A percentile compares a stretch with the other conserved stretches of the same genome.
Conservation (phyloP, 35 echinoderm and acorn worm species). For the Apostichopus parvimensis region DNA sequence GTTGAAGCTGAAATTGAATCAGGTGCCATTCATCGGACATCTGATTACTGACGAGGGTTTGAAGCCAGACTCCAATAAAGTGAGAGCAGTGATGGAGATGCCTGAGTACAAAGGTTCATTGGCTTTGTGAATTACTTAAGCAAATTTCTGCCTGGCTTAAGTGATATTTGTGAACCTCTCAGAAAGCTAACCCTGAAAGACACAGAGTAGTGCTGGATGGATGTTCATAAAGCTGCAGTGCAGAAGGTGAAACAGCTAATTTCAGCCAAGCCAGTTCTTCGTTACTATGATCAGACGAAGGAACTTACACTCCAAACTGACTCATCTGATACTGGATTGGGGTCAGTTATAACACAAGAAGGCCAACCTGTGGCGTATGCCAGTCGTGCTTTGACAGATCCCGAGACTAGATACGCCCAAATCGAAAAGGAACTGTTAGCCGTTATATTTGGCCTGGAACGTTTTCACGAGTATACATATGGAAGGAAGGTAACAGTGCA, state of each 20-base stretch:
- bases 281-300: conserved; percentile 45
- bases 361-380: conserved; percentile 48
- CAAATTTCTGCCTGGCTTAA: neutral
- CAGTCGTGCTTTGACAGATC: conserved; percentile 48
- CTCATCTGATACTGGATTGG: conserved; percentile 37
- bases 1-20: conserved; percentile 47
- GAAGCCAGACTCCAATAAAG: conserved; percentile 66
- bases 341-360: conserved; percentile 34
- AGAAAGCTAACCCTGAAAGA: conserved; percentile 58
- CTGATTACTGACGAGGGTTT: conserved; percentile 42
- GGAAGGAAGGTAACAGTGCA: conserved; percentile 39
- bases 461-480: conserved; percentile 51
- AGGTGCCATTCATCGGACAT: conserved; percentile 59
- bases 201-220: conserved; percentile 51
- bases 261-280: conserved; percentile 8
- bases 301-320: neutral
- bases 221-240: neutral
- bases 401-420: conserved; percentile 46
- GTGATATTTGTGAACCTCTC: conserved; percentile 21
- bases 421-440: conserved; percentile 64
- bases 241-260: conserved; percentile 16
- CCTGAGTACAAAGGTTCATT: neutral
- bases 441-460: conserved; percentile 40
- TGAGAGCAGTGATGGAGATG: conserved; percentile 63
- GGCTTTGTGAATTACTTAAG: neutral